Base-by-base conservation (phyloP, 2,888 invertebrate genomes). In the Nezara viridula region DNA sequence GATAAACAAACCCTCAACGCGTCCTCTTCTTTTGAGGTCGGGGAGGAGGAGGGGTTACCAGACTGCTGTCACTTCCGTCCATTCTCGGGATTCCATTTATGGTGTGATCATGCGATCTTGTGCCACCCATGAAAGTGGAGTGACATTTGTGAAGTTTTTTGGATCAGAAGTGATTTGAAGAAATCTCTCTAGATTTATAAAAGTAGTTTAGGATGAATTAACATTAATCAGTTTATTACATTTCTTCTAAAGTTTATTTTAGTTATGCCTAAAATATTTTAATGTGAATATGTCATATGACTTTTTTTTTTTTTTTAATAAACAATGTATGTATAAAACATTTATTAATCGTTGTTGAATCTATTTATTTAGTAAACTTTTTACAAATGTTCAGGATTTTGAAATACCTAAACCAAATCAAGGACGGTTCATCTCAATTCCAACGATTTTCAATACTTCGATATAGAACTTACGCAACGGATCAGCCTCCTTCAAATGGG, bases 371-470 rank as follows among this genome's bases (percentile, higher is more conserved):
- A n/a, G 44, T 2, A 81, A 81, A 1, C 14, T n/a, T 44, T 47
- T 44, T n/a, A 21, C n/a, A 44, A 81, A 81, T 81, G 81, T 7
- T 44, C 10, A 81, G 81, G 81, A n/a, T 81, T 81, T n/a, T 81
- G n/a, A 81, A 81, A 81, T 12, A n/a, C 44, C n/a, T 81, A 47
- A n/a, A n/a, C 10, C 9, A 81, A 44, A 4, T 12, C 44, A 81
- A 47, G 16, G n/a, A 12, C 12, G 44, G 14, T 47, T n/a, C 16
- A n/a, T 16, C 12, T n/a, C 44, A n/a, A 12, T 44, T n/a, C 44
- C 40, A 24, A 81, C 44, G 14, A 81, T 81, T n/a, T n/a, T 12
- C 44, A 44, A 12, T 81, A 24, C 44, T 44, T 14, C 2, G n/a
- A 47, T 7, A 44, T 4, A 81, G 44, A 44, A 5, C n/a, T 81